Evolutionary conservation across 2,888 invertebrate species (phyloP).

Genomic region (Bedellia somnulentella): DNA sequence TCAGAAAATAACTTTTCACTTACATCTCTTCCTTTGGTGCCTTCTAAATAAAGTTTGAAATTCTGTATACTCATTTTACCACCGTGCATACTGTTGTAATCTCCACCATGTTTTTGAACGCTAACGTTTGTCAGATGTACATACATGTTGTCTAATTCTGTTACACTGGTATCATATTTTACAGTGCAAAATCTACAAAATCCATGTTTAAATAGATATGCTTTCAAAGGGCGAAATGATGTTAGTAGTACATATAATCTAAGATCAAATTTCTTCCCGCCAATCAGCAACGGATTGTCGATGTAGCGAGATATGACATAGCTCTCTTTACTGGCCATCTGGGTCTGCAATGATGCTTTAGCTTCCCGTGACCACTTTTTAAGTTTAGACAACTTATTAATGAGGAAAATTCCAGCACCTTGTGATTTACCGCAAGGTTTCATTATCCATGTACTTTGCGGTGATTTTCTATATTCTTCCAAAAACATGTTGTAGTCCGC

Average conservation of each 20-base stretch:
- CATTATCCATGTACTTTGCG: conserved; percentile 96
- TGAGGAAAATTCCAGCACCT: conserved; percentile 92
- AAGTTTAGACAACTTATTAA: conserved; percentile 91
- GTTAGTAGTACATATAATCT: conserved; percentile 90
- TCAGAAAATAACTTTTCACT: conserved; percentile 87
- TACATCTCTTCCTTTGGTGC: conserved; percentile 84
- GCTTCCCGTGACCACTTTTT: conserved; percentile 89
- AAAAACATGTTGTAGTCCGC: conserved; percentile 97
- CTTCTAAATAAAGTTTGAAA: conserved; percentile 85
- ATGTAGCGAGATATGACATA: conserved; percentile 98
- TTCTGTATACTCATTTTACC: conserved; percentile 95
- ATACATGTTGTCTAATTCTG: conserved; percentile 89
- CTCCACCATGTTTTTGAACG: conserved; percentile 96
- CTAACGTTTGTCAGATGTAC: conserved; percentile 96
- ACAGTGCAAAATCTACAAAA: conserved; percentile 97
- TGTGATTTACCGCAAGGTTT: conserved; percentile 96
- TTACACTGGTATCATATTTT: conserved; percentile 88
- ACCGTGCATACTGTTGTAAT: conserved; percentile 92
- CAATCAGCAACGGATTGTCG: conserved; percentile 91
- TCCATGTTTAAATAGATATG: conserved; percentile 88
- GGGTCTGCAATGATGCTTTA: conserved; percentile 82
- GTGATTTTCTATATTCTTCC: conserved; percentile 92
- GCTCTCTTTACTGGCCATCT: conserved; percentile 82
- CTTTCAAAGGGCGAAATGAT: conserved; percentile 90
- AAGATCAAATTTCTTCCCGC: conserved; percentile 95